Base-by-base conservation (phyloP, 2,888 invertebrate species). In the Falcaria lacertinaria region DNA sequence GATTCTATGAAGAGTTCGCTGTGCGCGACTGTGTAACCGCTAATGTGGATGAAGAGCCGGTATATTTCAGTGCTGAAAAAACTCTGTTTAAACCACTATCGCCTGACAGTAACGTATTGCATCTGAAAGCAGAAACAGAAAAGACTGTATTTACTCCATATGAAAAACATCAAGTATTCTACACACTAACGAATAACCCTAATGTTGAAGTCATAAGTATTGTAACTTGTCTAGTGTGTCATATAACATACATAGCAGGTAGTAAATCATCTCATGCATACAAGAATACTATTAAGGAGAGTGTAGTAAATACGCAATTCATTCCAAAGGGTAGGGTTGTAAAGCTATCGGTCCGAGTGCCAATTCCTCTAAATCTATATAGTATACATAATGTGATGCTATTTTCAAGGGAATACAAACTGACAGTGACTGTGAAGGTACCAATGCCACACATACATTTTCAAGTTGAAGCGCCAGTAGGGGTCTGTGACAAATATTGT, bases 311-410 rank as follows among this genome's bases (percentile, higher is more conserved):
- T 13, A 48, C 52, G 0, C 43, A 48, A 33, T 51, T 40, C 15
- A 41, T 62, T 1, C 51, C 54, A n/a, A 40, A 47, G 1, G 52
- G 52, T 33, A 15, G 45, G 2, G n/a, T n/a, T n/a, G 50, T 48
- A 6, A 50, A 50, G 13, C 45, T 62, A 25, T 36, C 34, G 0
- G 48, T 43, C 11, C 33, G 38, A 0, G 14, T 67, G 0, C 53
- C 53, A 6, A 60, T 60, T 3, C 42, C 50, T 22, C 19, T 45
- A 0, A 48, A 47, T 17, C 32, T 64, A 14, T 60, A 58, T 22
- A 54, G 65, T 4, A 51, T 71, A 36, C 63, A 65, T 32, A 16
- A 68, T 40, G 45, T 62, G 0, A 58, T 50, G 11, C 47, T 69
- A 15, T 44, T 69, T 2, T 34, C 8, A 2, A 52, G 54, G 14